These are phyloP conservation scores for Astreopora myriophthalma DNA, from an alignment of 64 coral and sea anemone species.

Conservation along the genomic window DNA sequence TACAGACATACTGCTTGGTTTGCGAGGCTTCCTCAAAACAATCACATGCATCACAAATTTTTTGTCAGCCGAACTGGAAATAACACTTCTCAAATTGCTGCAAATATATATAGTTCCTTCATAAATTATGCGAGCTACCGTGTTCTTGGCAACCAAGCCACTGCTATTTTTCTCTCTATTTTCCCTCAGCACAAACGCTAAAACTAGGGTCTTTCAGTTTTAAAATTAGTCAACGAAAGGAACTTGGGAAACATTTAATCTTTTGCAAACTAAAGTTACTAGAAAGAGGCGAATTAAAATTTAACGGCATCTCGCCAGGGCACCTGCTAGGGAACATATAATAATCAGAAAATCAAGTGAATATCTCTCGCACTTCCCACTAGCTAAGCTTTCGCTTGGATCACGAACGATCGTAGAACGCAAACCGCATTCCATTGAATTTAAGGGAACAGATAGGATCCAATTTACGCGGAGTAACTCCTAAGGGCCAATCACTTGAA, in stretches of 20 bases:
- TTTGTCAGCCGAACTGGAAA: background rate
- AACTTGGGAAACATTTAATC: background rate
- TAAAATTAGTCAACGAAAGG: background rate
- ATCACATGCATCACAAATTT: background rate
- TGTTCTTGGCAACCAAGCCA: background rate
- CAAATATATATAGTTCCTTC: too few relatives aligned
- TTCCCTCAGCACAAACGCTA: background rate
- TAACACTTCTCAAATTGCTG: background rate
- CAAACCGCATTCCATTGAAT: background rate
- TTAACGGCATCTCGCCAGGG: background rate
- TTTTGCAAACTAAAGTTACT: background rate
- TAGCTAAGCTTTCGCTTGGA: background rate
- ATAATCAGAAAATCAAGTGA: background rate
- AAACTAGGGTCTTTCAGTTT: background rate
- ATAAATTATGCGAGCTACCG: too few relatives aligned
- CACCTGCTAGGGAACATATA: background rate
- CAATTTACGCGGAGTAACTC: background rate
- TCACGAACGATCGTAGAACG: background rate
- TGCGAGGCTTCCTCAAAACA: too few relatives aligned
- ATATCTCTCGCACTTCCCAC: background rate
- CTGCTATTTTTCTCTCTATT: background rate
- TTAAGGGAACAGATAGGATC: background rate
- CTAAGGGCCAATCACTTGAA: background rate
- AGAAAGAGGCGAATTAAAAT: slow-evolving; percentile 18
- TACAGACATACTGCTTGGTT: background rate